Evolutionary conservation across 2,113 vertebrate species (phyloP).

Genomic region (Pedionomus torquatus): DNA sequence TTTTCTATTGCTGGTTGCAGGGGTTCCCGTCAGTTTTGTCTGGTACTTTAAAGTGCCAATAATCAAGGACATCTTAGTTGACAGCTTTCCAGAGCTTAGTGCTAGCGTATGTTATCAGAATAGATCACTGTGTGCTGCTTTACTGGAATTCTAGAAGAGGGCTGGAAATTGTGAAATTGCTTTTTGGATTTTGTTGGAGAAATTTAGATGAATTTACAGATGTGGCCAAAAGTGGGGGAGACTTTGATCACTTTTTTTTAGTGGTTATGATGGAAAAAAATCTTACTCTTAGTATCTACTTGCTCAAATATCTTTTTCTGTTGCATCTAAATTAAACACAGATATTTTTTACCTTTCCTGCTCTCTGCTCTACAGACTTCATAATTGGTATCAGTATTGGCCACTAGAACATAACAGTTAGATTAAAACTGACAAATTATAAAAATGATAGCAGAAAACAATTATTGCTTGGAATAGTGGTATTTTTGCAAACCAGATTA

Average conservation of each 20-base stretch:
- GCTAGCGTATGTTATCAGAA: accelerated
- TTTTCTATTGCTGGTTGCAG: not conserved
- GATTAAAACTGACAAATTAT: not conserved
- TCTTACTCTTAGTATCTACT: not conserved
- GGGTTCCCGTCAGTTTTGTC: not conserved
- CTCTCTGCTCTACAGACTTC: not conserved
- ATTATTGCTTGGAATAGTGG: not conserved
- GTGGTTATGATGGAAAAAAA: not conserved
- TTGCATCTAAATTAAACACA: not conserved
- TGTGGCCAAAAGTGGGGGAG: not conserved
- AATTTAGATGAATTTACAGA: not conserved
- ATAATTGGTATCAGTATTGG: not conserved
- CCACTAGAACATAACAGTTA: not conserved
- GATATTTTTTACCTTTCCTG: not conserved
- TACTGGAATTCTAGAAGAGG: not conserved
- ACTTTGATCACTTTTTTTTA: not conserved
- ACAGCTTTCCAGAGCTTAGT: not conserved
- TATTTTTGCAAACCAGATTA: not conserved
- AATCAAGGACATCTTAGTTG: not conserved
- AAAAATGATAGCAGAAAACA: not conserved
- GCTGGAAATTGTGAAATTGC: not conserved
- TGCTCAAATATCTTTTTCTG: not conserved
- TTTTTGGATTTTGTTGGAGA: not conserved
- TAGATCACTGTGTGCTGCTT: not conserved
- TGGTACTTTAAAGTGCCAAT: not conserved